Conservation (phyloP, 2,888 invertebrate genomes). For the Tipula helvola region DNA sequence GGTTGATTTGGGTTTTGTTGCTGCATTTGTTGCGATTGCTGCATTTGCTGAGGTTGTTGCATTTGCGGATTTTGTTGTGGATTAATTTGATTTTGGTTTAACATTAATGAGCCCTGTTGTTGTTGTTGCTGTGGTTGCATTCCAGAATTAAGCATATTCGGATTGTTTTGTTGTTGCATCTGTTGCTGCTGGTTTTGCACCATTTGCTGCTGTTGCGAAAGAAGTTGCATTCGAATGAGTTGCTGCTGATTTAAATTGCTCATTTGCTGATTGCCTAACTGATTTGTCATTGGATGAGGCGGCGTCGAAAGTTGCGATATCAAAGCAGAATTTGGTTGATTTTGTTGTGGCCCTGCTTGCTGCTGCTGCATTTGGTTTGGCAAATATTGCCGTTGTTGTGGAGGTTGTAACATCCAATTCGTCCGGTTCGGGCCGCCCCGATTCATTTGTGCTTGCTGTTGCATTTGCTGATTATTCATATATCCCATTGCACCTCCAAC, state of each 20-base stretch:
- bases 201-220: constrained; percentile 21
- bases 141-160: constrained; percentile 14
- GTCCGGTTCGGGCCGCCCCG: constrained; percentile 18
- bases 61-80: constrained; percentile 21
- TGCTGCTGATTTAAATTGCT: constrained; percentile 17
- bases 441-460: constrained; percentile 9
- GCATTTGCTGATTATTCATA: constrained; percentile 9
- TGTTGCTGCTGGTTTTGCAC: constrained; percentile 28
- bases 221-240: constrained; percentile 11
- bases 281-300: constrained; percentile 23
- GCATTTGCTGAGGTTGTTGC: constrained; percentile 22
- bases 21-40: constrained; percentile 27
- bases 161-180: constrained; percentile 21
- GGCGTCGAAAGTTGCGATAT: constrained; percentile 52
- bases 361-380: constrained; percentile 14
- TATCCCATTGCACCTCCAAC: neutral
- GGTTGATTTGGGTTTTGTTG: constrained; percentile 26
- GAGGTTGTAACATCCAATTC: constrained; percentile 20
- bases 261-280: constrained; percentile 20
- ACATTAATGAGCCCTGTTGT: constrained; percentile 19
- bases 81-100: constrained; percentile 20
- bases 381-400: constrained; percentile 18
- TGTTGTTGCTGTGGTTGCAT: constrained; percentile 23
- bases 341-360: constrained; percentile 20
- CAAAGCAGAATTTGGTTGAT: constrained; percentile 37